Base-by-base conservation (phyloP, 1,140 invertebrate species). In the Nylanderia fulva region DNA sequence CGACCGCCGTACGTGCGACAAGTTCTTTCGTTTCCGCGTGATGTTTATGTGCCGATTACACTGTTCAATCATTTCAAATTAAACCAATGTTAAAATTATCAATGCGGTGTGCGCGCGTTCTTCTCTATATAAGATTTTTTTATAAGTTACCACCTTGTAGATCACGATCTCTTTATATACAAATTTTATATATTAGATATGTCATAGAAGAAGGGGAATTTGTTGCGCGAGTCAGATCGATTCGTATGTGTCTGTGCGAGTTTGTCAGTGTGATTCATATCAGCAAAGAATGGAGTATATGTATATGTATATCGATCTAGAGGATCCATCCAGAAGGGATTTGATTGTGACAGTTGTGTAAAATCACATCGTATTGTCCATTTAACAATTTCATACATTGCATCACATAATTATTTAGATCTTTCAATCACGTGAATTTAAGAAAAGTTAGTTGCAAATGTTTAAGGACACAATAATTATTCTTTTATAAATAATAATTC, bases 1-100 rank as follows among this genome's bases (percentile, higher is more conserved):
- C 33, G 86, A 91, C 48, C 48, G 29, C 54, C 83, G 90, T 91
- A 91, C 15, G 90, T 89, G 80, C 60, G 33, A 42, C 15, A 11
- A 42, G 29, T 42, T 56, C 13, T 42, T 27, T 71, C n/a, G 29
- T 52, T 29, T 5, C 1, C 27, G 58, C 24, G 76, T 36, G 76
- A 72, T 58, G 24, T 52, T 52, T 29, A 18, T 9, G 29, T 68
- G 61, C 9, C 13, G 15, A 48, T 21, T 56, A 21, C 4, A 11
- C 29, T 11, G 45, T 24, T n/a, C 45, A 15, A 4, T n/a, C n/a
- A 58, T 11, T 33, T 8, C n/a, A 21, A 29, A 15, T n/a, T 15
- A 33, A 33, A 33, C n/a, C n/a, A n/a, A n/a, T n/a, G n/a, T n/a
- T n/a, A 6, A 18, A 11, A 56, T 58, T 33, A 56, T 56, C 18